Conservation (phyloP, 2,888 invertebrate species). For the Microchrysa polita region DNA sequence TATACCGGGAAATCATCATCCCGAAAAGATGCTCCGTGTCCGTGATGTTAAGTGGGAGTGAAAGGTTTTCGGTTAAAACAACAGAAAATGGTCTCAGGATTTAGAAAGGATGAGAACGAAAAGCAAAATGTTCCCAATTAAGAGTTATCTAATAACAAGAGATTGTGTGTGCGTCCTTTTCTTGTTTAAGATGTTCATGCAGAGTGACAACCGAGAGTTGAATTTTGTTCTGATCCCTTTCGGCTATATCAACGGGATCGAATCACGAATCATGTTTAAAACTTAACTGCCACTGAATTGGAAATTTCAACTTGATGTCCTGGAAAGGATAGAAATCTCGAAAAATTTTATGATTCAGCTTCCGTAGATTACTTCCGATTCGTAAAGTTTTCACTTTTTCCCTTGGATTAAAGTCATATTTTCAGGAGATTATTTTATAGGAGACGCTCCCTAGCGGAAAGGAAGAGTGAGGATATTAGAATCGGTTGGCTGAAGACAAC, state of each 20-base stretch:
- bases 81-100: conserved; percentile 1
- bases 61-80: conserved; percentile 7
- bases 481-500: no score
- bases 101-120: no score
- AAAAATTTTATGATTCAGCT: conserved; percentile 28
- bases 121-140: conserved; percentile 24
- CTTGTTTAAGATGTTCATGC: not conserved
- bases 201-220: not conserved
- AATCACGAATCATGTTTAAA: no score
- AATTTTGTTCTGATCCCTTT: no score
- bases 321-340: not conserved
- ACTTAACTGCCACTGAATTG: not conserved
- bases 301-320: not conserved
- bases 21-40: no score
- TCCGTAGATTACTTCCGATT: conserved; percentile 39
- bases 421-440: conserved; percentile 41
- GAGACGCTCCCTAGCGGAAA: no score
- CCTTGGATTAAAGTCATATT: conserved; percentile 30
- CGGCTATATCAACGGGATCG: no score
- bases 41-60: no score
- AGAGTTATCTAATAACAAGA: conserved; percentile 12
- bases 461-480: no score
- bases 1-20: no score
- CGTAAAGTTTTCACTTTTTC: conserved; percentile 38
- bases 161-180: not conserved